Percentiles rank a stretch among this genome's conserved stretches.
Evolutionary conservation across 1,140 invertebrate genomes (phyloP).

Genomic region (Magallana ariakensis): DNA sequence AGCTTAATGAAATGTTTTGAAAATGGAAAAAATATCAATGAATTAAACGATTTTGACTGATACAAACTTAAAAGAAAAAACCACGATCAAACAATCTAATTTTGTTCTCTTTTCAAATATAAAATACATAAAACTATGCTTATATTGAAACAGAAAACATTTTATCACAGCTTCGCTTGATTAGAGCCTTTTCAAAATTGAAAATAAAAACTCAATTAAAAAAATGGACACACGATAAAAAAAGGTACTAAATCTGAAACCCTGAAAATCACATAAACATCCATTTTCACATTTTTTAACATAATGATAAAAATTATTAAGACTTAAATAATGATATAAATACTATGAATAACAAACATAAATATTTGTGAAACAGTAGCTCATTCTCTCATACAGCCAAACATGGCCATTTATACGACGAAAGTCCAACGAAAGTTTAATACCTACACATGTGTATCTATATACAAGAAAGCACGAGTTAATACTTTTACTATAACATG

Average conservation of each 20-base stretch:
- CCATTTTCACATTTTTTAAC: not conserved
- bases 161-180: constrained; percentile 37
- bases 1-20: constrained; percentile 10
- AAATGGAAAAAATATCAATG: not conserved
- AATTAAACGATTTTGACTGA: not conserved
- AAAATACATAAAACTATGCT: constrained; percentile 33
- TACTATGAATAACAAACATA: too few species aligned
- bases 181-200: constrained; percentile 32
- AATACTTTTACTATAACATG: not conserved
- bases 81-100: constrained; percentile 14
- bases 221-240: not conserved
- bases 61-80: constrained; percentile 10
- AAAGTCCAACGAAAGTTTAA: too few species aligned
- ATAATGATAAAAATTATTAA: not conserved
- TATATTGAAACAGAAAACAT: constrained; percentile 34
- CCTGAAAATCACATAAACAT: not conserved
- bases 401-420: too few species aligned
- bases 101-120: constrained; percentile 28
- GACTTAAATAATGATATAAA: too few species aligned
- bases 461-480: too few species aligned
- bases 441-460: too few species aligned
- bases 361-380: too few species aligned
- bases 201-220: constrained; percentile 29
- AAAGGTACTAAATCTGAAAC: not conserved
- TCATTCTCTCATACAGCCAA: too few species aligned